Conservation (phyloP, 2,113 vertebrate genomes). For the Actinemys pallida region DNA sequence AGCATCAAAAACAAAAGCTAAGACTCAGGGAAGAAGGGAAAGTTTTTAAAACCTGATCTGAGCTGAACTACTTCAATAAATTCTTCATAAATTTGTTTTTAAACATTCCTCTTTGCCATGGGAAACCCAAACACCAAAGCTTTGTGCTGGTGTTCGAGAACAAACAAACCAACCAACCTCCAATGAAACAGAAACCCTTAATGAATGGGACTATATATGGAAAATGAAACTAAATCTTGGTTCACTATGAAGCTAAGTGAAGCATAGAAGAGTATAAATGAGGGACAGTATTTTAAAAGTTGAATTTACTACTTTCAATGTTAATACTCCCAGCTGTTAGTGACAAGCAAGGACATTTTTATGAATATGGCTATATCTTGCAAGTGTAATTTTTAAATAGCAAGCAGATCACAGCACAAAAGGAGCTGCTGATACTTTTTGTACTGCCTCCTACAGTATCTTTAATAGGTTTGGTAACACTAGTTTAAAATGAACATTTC, state of each 20-base stretch:
- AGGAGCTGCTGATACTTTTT: background rate
- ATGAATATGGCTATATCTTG: fast-evolving
- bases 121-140: background rate
- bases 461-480: background rate
- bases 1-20: background rate
- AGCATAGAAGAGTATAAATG: background rate
- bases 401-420: background rate
- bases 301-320: background rate
- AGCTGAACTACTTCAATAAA: background rate
- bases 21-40: background rate
- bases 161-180: background rate
- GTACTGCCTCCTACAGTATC: background rate
- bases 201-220: background rate
- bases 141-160: background rate
- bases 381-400: background rate
- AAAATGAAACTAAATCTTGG: background rate
- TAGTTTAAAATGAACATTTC: background rate
- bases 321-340: background rate
- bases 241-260: background rate
- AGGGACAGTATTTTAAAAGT: background rate
- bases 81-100: background rate
- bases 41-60: background rate
- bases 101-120: background rate
- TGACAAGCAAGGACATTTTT: background rate
- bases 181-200: background rate